phyloP scores from a whole-genome alignment of 2,888 invertebrate genomes.

The Tillus elongatus region DNA sequence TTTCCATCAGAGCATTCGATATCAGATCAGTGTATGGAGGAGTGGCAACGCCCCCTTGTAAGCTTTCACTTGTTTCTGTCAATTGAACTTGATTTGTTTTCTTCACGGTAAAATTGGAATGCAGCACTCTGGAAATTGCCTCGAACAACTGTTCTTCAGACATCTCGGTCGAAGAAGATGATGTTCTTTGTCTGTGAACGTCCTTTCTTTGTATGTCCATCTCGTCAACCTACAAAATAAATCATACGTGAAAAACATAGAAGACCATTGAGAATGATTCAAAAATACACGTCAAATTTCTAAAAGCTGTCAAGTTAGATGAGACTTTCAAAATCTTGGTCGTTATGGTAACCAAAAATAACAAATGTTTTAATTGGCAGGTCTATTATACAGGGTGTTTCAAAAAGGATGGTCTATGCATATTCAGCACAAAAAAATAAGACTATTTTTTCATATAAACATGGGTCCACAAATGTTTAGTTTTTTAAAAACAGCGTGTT shows the following conservation, averaged over 20 bases:
- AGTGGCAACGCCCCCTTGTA: slow-evolving; percentile 44
- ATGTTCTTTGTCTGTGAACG: slow-evolving; percentile 35
- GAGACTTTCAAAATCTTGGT: too few relatives aligned
- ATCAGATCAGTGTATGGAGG: slow-evolving; percentile 48
- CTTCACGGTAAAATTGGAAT: slow-evolving; percentile 56
- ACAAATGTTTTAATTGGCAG: too few relatives aligned
- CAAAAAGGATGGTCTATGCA: too few relatives aligned
- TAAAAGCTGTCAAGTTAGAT: too few relatives aligned
- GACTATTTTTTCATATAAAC: too few relatives aligned
- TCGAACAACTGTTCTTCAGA: slow-evolving; percentile 56
- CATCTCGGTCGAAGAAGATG: slow-evolving; percentile 47
- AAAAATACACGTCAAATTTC: too few relatives aligned
- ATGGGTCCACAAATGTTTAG: too few relatives aligned
- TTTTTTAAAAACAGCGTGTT: too few relatives aligned
- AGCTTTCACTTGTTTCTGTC: slow-evolving; percentile 40
- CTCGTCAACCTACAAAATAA: slow-evolving; percentile 46
- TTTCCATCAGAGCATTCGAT: slow-evolving; percentile 59
- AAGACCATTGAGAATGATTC: too few relatives aligned
- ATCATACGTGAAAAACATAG: background rate
- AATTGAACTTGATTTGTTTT: slow-evolving; percentile 42
- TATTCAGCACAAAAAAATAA: too few relatives aligned
- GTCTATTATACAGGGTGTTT: too few relatives aligned
- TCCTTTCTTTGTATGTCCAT: slow-evolving; percentile 45
- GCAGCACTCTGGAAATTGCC: slow-evolving; percentile 59
- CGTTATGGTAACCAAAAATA: too few relatives aligned